These are phyloP conservation scores for Thymallus thymallus DNA, from an alignment of 2,113 vertebrate genomes.

Conservation along the genomic window DNA sequence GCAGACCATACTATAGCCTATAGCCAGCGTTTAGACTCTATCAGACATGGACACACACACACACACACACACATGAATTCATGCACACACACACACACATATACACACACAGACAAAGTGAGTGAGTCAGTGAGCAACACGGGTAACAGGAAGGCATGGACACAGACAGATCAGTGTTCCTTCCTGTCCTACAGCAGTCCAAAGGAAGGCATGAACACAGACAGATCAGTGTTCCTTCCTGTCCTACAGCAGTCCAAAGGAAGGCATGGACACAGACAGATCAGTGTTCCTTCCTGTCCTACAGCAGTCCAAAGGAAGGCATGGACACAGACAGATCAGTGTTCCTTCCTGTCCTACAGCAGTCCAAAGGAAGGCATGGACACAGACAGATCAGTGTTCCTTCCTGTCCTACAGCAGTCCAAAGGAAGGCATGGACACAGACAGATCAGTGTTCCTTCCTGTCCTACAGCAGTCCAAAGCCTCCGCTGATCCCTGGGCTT, in stretches of 20 bases:
- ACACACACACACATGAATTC: too few relatives aligned
- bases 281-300: too few relatives aligned
- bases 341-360: too few relatives aligned
- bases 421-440: not conserved
- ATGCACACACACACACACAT: too few relatives aligned
- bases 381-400: not conserved
- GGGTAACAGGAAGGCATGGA: too few relatives aligned
- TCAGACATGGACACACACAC: too few relatives aligned
- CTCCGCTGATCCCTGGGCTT: conserved; percentile 18
- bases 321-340: too few relatives aligned
- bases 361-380: too few relatives aligned
- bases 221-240: conserved; percentile 12
- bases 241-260: conserved; percentile 22
- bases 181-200: conserved; percentile 26
- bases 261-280: too few relatives aligned
- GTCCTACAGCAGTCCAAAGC: conserved; percentile 23
- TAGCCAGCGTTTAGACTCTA: too few relatives aligned
- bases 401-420: conserved; percentile 26
- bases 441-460: conserved; percentile 12
- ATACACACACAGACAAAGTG: not conserved
- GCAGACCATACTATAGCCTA: too few relatives aligned
- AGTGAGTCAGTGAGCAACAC: not conserved
- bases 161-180: not conserved
- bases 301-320: too few relatives aligned
- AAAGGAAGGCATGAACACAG: not conserved